Evolutionary conservation across 2,113 vertebrate species (phyloP).

Genomic region (Ceuthmochares aereus): DNA sequence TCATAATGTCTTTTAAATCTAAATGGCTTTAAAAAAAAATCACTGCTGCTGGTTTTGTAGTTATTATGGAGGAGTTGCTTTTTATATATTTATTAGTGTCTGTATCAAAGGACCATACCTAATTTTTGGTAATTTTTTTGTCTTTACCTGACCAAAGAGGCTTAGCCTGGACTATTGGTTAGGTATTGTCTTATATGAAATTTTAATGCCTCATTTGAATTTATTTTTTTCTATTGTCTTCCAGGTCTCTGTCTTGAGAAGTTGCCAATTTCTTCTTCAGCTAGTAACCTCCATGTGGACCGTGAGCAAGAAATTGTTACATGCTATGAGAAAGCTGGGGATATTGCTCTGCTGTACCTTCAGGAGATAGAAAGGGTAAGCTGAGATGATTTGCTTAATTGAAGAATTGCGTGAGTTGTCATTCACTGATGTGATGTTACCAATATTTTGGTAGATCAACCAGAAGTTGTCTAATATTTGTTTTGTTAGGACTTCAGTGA

Average conservation of each 20-base stretch:
- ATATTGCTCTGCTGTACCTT: constrained; percentile 95
- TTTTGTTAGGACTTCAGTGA: not conserved
- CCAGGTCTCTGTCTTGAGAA: constrained; percentile 96
- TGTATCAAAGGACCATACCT: not conserved
- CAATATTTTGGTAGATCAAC: not conserved
- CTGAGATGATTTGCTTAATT: not conserved
- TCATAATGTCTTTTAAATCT: not conserved
- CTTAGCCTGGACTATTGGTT: not conserved
- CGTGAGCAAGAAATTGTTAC: constrained; percentile 92
- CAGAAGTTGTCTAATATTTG: not conserved
- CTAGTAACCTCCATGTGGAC: constrained; percentile 81
- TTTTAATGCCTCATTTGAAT: not conserved
- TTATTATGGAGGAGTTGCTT: not conserved
- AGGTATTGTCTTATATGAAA: not conserved
- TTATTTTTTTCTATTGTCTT: not conserved
- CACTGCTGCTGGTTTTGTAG: not conserved
- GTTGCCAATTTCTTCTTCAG: constrained; percentile 85
- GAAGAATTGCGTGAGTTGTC: not conserved
- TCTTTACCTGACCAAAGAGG: not conserved
- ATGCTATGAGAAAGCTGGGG: constrained; percentile 97
- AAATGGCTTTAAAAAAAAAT: not conserved
- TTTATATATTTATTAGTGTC: not conserved
- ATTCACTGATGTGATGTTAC: not conserved
- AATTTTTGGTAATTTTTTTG: not conserved
- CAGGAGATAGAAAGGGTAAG: constrained; percentile 96